Evolutionary conservation across 2,797 vertebrate species (phyloP).

Genomic region (Enteromius fasciolatus): DNA sequence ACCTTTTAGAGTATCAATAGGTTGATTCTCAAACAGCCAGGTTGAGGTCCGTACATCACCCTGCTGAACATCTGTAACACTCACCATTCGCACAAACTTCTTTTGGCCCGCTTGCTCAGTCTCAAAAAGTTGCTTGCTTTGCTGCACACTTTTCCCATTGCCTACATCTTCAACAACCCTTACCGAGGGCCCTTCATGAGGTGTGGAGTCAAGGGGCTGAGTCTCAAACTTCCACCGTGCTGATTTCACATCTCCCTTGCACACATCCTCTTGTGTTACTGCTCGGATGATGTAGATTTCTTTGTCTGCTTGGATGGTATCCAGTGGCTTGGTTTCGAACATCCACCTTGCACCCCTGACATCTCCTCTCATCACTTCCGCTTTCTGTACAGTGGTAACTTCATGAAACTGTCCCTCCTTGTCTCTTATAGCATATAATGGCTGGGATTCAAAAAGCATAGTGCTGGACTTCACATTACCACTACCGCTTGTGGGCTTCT

Average conservation of each 20-base stretch:
- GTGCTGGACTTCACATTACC: constrained; percentile 90
- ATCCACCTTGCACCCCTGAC: constrained; percentile 92
- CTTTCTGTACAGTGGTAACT: constrained; percentile 91
- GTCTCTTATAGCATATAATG: constrained; percentile 90
- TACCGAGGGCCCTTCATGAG: constrained; percentile 66
- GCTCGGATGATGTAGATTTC: constrained; percentile 90
- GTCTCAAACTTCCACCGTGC: constrained; percentile 93
- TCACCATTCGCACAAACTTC: constrained; percentile 87
- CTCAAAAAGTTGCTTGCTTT: constrained; percentile 85
- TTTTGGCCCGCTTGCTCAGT: constrained; percentile 75
- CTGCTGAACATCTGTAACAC: constrained; percentile 89
- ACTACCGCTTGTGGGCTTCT: constrained; percentile 70
- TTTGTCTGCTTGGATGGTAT: constrained; percentile 86
- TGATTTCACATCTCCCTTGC: constrained; percentile 87
- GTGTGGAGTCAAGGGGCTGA: constrained; percentile 83
- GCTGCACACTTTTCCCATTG: constrained; percentile 85
- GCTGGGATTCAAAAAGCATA: constrained; percentile 93
- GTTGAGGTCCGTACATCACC: constrained; percentile 90
- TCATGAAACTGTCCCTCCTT: constrained; percentile 90
- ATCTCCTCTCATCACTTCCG: constrained; percentile 88
- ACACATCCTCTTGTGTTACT: constrained; percentile 91
- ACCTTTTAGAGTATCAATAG: constrained; percentile 84
- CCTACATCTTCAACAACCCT: constrained; percentile 84
- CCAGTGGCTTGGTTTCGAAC: constrained; percentile 93
- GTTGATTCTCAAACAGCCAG: constrained; percentile 93